Evolutionary conservation across 2,888 invertebrate species (phyloP), one percentile per base, ranked within the genome.

Genomic region (Netelia virgata): DNA sequence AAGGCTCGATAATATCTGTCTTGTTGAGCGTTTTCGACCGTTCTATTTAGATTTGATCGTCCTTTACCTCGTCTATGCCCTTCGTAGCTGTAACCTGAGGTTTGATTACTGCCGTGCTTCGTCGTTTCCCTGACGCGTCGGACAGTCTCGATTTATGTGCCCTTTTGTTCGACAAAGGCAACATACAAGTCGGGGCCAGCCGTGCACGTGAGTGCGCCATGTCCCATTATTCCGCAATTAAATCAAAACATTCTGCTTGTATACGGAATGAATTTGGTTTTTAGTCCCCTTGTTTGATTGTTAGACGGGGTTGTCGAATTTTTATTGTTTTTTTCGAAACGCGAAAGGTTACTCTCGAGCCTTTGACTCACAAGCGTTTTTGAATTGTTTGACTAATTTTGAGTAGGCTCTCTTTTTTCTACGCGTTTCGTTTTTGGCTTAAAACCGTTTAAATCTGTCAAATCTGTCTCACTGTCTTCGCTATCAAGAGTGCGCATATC

Each of bases 151-250:
- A 47, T 85, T 85, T 2, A 36, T 36, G 23, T 85, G 85, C 1
- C 82, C 84, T 5, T 9, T 74, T 1, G 8, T 47, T 11, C 43
- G 18, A 11, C 82, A 82, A 18, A 68, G 23, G 14, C 41, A 57
- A 61, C 86, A 86, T 3, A 80, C 66, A 0, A 41, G 18, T 80
- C 79, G 1, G 72, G 59, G 1, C 66, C 61, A 41, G 76, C 50
- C 8, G 59, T 82, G 43, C 82, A 86, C 10, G 14, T 68, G 23
- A 82, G 82, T 8, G 79, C 28, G 2, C 53, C 10, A 20, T 82
- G 86, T 23, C 83, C 83, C 6, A 66, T 59, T 14, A 78, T 53
- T 1, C 85, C 82, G 28, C 85, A 85, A 66, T 78, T 78, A 28
- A 47, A 83, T 16, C 82, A 85, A 14, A 79, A 72, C 14, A 75